Conservation (phyloP, 2,888 invertebrate species). For the Rambutsinella grinnellia region DNA sequence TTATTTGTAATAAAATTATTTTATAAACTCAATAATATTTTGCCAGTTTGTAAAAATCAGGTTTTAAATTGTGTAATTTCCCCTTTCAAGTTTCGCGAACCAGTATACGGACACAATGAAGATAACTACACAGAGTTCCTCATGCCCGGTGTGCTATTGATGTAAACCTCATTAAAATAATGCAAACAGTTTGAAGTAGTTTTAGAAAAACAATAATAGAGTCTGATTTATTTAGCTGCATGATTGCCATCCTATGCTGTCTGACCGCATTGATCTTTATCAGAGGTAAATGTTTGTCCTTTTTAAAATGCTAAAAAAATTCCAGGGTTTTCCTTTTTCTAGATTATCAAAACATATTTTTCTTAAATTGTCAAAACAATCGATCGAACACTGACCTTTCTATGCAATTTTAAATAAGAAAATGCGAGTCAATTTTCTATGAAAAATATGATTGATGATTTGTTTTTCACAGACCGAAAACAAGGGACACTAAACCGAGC, state of each 20-base stretch:
- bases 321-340: too few species aligned
- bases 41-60: too few species aligned
- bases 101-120: conserved; percentile 14
- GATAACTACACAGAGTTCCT: conserved; percentile 6
- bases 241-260: not conserved
- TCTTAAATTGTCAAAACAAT: too few species aligned
- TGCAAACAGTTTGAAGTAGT: not conserved
- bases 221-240: not conserved
- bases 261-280: conserved; percentile 11
- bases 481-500: conserved; percentile 26
- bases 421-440: too few species aligned
- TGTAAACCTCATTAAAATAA: conserved; percentile 1
- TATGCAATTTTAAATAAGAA: too few species aligned
- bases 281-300: conserved; percentile 6
- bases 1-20: conserved; percentile 1
- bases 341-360: too few species aligned
- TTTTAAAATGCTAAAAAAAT: too few species aligned
- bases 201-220: not conserved
- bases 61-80: not conserved
- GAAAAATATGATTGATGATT: not conserved
- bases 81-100: conserved; percentile 19
- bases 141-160: conserved; percentile 8
- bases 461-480: conserved; percentile 5
- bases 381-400: too few species aligned
- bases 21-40: too few species aligned